Base-by-base conservation (phyloP, 2,113 vertebrate species). In the Rhombomys opimus region DNA sequence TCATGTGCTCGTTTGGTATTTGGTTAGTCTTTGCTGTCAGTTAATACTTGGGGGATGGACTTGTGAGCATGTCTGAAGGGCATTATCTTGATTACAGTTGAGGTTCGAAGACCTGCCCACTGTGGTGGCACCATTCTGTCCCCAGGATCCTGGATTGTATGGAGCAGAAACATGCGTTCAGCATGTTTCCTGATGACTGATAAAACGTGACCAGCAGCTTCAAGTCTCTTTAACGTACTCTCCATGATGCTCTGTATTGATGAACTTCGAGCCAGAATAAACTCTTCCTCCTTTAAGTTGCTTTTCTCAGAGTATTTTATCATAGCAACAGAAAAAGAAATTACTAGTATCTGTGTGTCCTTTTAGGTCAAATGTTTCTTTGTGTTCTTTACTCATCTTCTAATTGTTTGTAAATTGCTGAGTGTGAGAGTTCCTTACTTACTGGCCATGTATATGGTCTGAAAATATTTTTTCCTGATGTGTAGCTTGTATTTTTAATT, bases 391-490 rank as follows among this genome's bases (percentile, higher is more conserved):
- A 32, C 18, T 32, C 17, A 50, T 92, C 32, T 92, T 90, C 35
- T 80, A 80, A 27, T 23, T 23, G 30, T 93, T 95, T 75, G 6
- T 46, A 63, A 30, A 78, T 65, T 86, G 38, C 78, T 92, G 76
- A 75, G 27, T 96, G 94, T 94, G 14, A 86, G 70, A 67, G 61
- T 95, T 86, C 41, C 90, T 93, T 90, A 54, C 94, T 15, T 92
- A 61, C 38, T 90, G 32, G 32, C 93, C 30, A 91, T 93, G 78
- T 73, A 70, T 27, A 32, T 75, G 54, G 5, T 67, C 89, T 81
- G 30, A 41, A 89, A 61, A 76, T 91, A 65, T 76, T 88, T 92
- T 80, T 13, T 68, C 12, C 59, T 15, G 11, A 7, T 95, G 77
- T 91, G 4, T 76, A 81, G 18, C 32, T 95, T 96, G 14, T 32